Evolutionary conservation across 2,888 invertebrate genomes (phyloP), one percentile per base, ranked within the genome.

Genomic region (Brenthis daphne): DNA sequence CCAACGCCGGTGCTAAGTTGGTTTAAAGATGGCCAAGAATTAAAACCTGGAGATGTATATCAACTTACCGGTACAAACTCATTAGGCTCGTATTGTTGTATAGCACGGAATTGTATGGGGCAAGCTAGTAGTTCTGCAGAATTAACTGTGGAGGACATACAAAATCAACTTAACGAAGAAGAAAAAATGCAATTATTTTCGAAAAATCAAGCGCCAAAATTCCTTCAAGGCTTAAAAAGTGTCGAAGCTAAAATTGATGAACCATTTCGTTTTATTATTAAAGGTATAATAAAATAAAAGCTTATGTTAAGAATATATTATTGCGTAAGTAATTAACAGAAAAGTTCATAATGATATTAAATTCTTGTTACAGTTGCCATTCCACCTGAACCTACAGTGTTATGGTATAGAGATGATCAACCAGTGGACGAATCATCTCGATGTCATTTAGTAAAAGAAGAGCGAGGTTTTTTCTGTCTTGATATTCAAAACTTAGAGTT

Each of bases 11-110:
- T 96, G 63, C 91, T 98, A 0, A 95, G 96, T 80, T 98, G 98
- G 98, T 98, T 97, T 86, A 98, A 98, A 88, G 98, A 98, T 83
- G 97, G 97, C 0, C 96, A 97, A 82, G 98, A 98, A 83, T 88
- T 99, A 55, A 97, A 97, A 82, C 98, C 98, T 0, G 98, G 98
- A 11, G 98, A 98, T 85, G 98, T 98, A 6, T 98, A 98, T 86
- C 98, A 98, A 83, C 90, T 98, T 16, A 97, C 97, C 0, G 98
- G 98, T 13, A 97, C 97, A 2, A 98, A 98, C 85, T 98, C 98
- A 0, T 88, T 98, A 64, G 96, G 98, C 3, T 97, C 97, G 0
- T 98, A 98, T 80, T 97, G 97, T 79, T 98, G 98, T 83, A 96
- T 98, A 64, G 98, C 98, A 0, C 95, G 93, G 76, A 98, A 98